Evolutionary conservation across 2,113 vertebrate genomes (phyloP).

Genomic region (Elephantulus edwardii): DNA sequence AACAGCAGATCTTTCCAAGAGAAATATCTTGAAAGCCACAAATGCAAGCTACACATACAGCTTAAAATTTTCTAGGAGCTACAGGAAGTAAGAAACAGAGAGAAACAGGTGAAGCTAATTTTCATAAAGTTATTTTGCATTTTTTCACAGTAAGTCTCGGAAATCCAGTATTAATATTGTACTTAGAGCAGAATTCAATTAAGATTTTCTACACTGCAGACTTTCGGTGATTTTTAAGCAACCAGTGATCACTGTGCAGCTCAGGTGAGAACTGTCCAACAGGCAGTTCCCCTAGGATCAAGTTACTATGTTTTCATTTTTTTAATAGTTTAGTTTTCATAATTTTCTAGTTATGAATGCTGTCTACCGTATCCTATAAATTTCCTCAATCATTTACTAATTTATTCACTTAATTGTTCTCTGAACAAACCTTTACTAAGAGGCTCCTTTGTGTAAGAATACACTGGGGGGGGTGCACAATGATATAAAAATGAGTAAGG

Average conservation of each 20-base stretch:
- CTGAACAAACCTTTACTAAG: neutral
- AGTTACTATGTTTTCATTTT: too few relatives aligned
- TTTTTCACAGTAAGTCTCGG: neutral
- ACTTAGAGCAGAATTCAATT: neutral
- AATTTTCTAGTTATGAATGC: neutral
- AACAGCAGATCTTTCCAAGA: neutral
- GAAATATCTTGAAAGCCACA: neutral
- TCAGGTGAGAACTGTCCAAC: neutral
- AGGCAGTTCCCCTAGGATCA: neutral
- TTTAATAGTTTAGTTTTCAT: neutral
- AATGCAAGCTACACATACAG: neutral
- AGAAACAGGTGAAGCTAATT: neutral
- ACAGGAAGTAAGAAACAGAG: neutral
- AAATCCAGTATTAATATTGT: neutral
- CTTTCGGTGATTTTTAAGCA: neutral
- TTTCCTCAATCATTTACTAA: neutral
- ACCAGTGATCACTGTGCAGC: neutral
- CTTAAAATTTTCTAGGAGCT: neutral
- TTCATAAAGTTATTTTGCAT: neutral
- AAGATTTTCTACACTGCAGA: neutral
- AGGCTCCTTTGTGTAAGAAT: neutral
- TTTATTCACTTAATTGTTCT: neutral
- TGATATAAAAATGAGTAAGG: neutral
- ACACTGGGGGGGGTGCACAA: neutral
- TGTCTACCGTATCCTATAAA: neutral